Evolutionary conservation across 2,113 vertebrate genomes (phyloP).

Genomic region (Rhombomys opimus): DNA sequence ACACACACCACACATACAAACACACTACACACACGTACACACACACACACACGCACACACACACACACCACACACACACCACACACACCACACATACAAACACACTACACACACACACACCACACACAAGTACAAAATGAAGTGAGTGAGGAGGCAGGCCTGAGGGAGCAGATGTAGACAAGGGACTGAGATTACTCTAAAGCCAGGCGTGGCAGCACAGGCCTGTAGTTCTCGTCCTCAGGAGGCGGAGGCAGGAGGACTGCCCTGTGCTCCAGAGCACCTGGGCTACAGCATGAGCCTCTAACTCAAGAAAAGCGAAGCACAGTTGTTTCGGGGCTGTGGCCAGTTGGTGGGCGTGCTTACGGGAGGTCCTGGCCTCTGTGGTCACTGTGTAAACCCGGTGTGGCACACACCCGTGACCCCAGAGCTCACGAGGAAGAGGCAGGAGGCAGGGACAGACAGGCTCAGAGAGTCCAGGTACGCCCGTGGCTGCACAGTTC

Average conservation of each 20-base stretch:
- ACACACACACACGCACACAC: neutral
- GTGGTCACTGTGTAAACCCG: no score
- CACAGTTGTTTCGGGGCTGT: neutral
- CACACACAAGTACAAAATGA: neutral
- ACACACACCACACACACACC: neutral
- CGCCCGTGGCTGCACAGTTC: neutral
- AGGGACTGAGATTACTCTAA: neutral
- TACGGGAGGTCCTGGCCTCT: neutral
- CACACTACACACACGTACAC: neutral
- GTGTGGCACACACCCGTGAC: neutral
- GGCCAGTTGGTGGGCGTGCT: neutral
- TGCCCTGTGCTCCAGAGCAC: neutral
- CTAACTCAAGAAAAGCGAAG: neutral
- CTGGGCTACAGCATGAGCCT: neutral
- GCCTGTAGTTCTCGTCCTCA: neutral
- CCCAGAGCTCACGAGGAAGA: neutral
- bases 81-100: neutral
- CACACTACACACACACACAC: neutral
- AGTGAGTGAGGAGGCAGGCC: neutral
- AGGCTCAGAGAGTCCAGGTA: neutral
- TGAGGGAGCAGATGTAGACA: neutral
- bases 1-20: neutral
- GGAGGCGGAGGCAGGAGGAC: neutral
- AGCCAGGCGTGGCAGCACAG: neutral
- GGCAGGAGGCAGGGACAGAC: neutral